Evolutionary conservation across 2,113 vertebrate species (phyloP), one percentile per base, ranked within the genome.

Genomic region (Hyla sarda): DNA sequence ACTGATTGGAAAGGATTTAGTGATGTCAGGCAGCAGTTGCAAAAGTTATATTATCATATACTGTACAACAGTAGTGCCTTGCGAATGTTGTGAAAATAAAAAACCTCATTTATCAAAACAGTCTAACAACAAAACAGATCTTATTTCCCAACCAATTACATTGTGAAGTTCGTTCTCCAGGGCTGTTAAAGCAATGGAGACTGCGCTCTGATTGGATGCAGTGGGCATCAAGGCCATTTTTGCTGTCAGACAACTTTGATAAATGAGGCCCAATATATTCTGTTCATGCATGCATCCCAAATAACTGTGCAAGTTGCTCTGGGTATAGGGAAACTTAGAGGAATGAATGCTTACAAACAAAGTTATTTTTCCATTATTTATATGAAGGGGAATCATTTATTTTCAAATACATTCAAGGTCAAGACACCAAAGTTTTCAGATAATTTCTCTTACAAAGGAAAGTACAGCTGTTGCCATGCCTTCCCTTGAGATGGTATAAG

Each of bases 21-120:
- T 14, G 54, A 56, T 23, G 76, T 34, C 50, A 58, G 50, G 17
- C 76, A 78, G 76, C 30, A 56, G 48, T 78, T 34, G 16, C 5
- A 78, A 56, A 78, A 34, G 50, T 58, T 78, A 78, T 54, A 41
- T 41, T 41, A 41, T 41, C 41, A 41, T 78, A 23, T 48, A 37
- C 37, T n/a, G n/a, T n/a, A n/a, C n/a, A n/a, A n/a, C n/a, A n/a
- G n/a, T 56, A 78, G 37, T 54, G 58, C 50, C 75, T 52, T 78
- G 50, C 50, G 58, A 56, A 30, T 56, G 58, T 52, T 2, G n/a
- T n/a, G 16, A 19, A 16, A 1, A 52, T 41, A 19, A 16, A n/a
- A n/a, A n/a, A n/a, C n/a, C 16, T 17, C 14, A 52, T 52, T 17
- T 17, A 52, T 19, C 11, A 12, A 50, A 50, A 10, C 13, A 5